Base-by-base conservation (phyloP, 1,140 invertebrate species). In the Bombus waltoni region DNA sequence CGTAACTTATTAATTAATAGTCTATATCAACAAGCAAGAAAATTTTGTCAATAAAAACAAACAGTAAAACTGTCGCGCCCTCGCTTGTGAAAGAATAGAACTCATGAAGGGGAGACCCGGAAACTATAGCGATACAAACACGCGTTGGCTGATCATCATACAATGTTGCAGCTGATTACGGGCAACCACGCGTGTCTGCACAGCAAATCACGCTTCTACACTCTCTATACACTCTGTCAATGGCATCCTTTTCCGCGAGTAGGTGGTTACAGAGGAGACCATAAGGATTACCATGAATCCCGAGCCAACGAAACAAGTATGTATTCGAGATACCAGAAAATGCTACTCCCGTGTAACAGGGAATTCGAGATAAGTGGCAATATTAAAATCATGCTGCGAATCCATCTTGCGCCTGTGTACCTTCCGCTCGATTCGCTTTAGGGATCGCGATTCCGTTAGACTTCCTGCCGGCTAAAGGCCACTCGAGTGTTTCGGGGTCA, bases 131-230 rank as follows among this genome's bases (percentile, higher is more conserved):
- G 25, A 65, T 77, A 77, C 38, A 32, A 32, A 65, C 9, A 65
- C 38, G 28, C 38, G 3, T 65, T 53, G 44, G 42, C 35, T 80
- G 44, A 80, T 80, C 78, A 53, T 70, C 78, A 40, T 80, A 70
- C 77, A 68, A 79, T 79, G 77, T 80, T 70, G 25, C 3, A 25
- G 44, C 25, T 70, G 78, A 68, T 80, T 70, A 80, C 25, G 25
- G 1, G 11, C 44, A 80, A 80, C 78, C 66, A 80, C 44, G 44
- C 65, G 42, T 70, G 78, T 70, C 78, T 70, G 32, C 25, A 2
- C 38, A 15, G 32, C 65, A 53, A 53, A 68, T 80, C 40, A 35
- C 44, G 22, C 35, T 70, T 44, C 11, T 38, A 3, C 53, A 35
- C 74, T 57, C 13, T 65, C 28, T 25, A 32, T 42, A 35, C 18